Base-by-base conservation (phyloP, 1,140 invertebrate species). In the Lasaia peninsularis region DNA sequence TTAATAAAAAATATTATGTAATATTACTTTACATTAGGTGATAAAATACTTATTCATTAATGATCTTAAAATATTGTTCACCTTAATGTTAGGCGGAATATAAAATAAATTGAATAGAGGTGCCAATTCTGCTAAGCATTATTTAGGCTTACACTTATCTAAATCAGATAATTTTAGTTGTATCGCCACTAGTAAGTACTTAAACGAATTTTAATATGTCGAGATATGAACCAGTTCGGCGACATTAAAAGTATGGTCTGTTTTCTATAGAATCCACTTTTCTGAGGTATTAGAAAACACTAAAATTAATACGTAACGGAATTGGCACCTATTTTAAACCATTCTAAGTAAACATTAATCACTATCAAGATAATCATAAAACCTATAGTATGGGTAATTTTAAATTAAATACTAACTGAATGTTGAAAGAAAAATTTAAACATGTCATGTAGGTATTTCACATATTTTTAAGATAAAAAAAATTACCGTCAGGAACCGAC, bases 51-150 rank as follows among this genome's bases (percentile, higher is more conserved):
- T 32, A 52, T 52, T 32, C 24, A 52, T 33, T 31, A 28, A 12
- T 58, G 21, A 55, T 57, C 51, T 57, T 55, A 67, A 62, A 58
- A 71, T 72, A 73, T 78, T 75, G 67, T 68, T 73, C 70, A 76
- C 68, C 67, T 71, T 67, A 71, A 73, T 51, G 51, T 71, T 76
- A 84, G 79, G 80, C 79, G 80, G 79, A 80, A 65, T 68, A 62
- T 59, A 62, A 65, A 58, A 67, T 58, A 49, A 58, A 33, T 52
- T 44, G 14, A 16, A 44, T 28, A 6, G 24, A 7, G 5, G 24
- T 28, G 24, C 24, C 24, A 28, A 28, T 28, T 28, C 24, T 28
- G 24, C 1, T 28, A 7, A 2, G 24, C 5, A 7, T 28, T 6
- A 7, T 28, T 28, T 28, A 28, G 8, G n/a, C n/a, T n/a, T n/a